Base-by-base conservation (phyloP, 2,888 invertebrate species). In the Dascillus cervinus region DNA sequence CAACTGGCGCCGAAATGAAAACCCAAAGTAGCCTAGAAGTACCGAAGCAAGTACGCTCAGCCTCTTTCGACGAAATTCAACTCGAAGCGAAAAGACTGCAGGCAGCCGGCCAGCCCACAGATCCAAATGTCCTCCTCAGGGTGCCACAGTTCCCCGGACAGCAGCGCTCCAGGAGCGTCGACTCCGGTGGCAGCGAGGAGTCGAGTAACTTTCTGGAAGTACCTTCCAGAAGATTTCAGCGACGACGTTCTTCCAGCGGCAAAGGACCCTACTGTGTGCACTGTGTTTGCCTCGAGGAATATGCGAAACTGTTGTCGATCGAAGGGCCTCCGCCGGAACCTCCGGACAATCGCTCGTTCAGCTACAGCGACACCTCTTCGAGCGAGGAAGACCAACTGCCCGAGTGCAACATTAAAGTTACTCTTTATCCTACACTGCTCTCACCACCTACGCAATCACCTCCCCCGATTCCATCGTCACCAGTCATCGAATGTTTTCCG, bases 1-100 rank as follows among this genome's bases (percentile, higher is more conserved):
- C 88, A 43, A 89, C 87, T 43, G 86, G 87, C 48, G 82, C 84
- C 58, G 88, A 89, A 69, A 88, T 88, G 87, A 88, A 88, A 73
- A 84, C 83, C 47, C 88, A 88, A 63, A 87, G 85, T 67, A 88
- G 87, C 66, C 77, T 90, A 53, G 89, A 90, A 64, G 87, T 89
- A 53, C 89, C 90, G 47, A 86, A 86, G 61, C 87, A 87, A 73
- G 82, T 89, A 53, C 82, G 89, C 52, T 88, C 88, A 42, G 87
- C 87, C 41, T 87, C 88, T 43, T 89, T 89, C 70, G 89, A 89
- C 69, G 88, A 89, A 70, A 88, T 87, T 61, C 84, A 87, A 61
- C n/a, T n/a, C n/a, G n/a, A n/a, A n/a, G 77, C 82, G 31, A 80
- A 81, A 52, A 76, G 83, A 34, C 70, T 73, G 38, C 67, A 69